A percentile compares a stretch with the other conserved stretches of the same genome.
phyloP scores from a whole-genome alignment of 1,140 invertebrate species.

The roundworm (Caenorhabditis elegans) region WBcel235 BX284602.5:8101501-8102000 shows the following conservation, averaged over 20 bases:
- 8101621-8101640: background rate
- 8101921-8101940: background rate
- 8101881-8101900: background rate
- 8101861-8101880: too few species aligned
- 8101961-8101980: background rate
- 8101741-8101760: background rate
- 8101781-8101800: too few species aligned
- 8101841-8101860: background rate
- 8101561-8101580: background rate
- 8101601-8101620: background rate
- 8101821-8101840: background rate
- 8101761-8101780: too few species aligned
- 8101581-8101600: background rate
- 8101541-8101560: background rate
- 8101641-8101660: background rate
- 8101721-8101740: background rate
- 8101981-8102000: background rate
- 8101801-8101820: too few species aligned
- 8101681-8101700: background rate
- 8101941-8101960: background rate
- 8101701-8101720: background rate
- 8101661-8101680: background rate
- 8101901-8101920: background rate
- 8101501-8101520: too few species aligned
- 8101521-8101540: too few species aligned